Percentiles rank a stretch among this genome's conserved stretches.
phyloP scores from a whole-genome alignment of 2,888 invertebrate genomes.

The Trichogramma dendrolimi region DNA sequence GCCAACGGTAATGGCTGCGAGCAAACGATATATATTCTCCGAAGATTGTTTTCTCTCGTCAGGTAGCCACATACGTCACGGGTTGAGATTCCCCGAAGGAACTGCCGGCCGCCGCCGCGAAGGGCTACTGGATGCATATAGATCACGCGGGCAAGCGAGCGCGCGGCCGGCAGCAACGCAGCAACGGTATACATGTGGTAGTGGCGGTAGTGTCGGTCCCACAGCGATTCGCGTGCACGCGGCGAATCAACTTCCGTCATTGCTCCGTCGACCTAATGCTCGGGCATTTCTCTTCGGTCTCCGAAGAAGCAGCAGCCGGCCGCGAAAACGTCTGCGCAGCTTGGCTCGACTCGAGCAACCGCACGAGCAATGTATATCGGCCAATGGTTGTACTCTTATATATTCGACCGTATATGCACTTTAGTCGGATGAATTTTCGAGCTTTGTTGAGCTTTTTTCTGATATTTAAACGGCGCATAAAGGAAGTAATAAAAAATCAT shows the following conservation, averaged over 20 bases:
- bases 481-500: no score
- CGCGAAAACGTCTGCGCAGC: no score
- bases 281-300: conserved; percentile 49
- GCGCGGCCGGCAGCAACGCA: conserved; percentile 28
- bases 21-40: conserved; percentile 47
- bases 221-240: conserved; percentile 38
- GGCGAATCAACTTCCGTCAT: conserved; percentile 53
- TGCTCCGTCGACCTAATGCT: conserved; percentile 49
- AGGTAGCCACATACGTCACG: conserved; percentile 53
- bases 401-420: no score
- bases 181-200: no score
- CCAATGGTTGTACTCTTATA: no score
- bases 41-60: conserved; percentile 53
- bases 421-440: no score
- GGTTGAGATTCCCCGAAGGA: conserved; percentile 44
- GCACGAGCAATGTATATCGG: no score
- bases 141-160: conserved; percentile 47
- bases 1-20: conserved; percentile 1
- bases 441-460: no score
- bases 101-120: conserved; percentile 38
- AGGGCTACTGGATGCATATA: conserved; percentile 45
- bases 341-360: no score
- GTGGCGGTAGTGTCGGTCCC: conserved; percentile 34
- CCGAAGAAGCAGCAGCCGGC: conserved; percentile 37
- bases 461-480: no score